Percentiles rank a stretch among this genome's conserved stretches.
Evolutionary conservation across 2,113 vertebrate genomes (phyloP).

Genomic region (Pedionomus torquatus): DNA sequence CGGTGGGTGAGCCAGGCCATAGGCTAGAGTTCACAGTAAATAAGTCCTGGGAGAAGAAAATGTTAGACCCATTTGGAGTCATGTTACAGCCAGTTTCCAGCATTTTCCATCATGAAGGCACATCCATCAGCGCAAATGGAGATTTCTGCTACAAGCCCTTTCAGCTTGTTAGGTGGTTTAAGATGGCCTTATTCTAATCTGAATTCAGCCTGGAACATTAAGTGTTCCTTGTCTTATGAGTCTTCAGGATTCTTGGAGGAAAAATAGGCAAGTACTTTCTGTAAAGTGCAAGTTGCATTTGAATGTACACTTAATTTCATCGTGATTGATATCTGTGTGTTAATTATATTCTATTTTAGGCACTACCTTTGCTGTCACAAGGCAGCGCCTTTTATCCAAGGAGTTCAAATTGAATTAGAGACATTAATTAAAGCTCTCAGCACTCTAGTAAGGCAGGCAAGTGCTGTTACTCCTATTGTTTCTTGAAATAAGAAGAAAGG

Average conservation of each 20-base stretch:
- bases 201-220: neutral
- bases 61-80: neutral
- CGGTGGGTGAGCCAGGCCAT: neutral
- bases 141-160: neutral
- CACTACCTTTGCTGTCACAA: slow-evolving; percentile 65
- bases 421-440: slow-evolving; percentile 69
- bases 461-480: slow-evolving; percentile 55
- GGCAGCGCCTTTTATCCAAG: slow-evolving; percentile 63
- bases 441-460: slow-evolving; percentile 63
- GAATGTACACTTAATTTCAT: slow-evolving; percentile 66
- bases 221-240: slow-evolving; percentile 8
- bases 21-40: neutral
- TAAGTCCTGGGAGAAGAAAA: neutral
- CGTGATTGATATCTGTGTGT: slow-evolving; percentile 66
- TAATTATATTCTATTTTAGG: slow-evolving; percentile 72
- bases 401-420: slow-evolving; percentile 70
- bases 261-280: slow-evolving; percentile 51
- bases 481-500: slow-evolving; percentile 64
- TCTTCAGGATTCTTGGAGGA: slow-evolving; percentile 25
- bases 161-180: neutral
- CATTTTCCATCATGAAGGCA: neutral
- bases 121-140: neutral
- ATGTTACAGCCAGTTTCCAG: neutral
- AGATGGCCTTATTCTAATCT: neutral
- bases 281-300: slow-evolving; percentile 60